Percentiles rank a stretch among this genome's conserved stretches.
Conservation (phyloP, 2,888 invertebrate species). For the Torymus tubicola region DNA sequence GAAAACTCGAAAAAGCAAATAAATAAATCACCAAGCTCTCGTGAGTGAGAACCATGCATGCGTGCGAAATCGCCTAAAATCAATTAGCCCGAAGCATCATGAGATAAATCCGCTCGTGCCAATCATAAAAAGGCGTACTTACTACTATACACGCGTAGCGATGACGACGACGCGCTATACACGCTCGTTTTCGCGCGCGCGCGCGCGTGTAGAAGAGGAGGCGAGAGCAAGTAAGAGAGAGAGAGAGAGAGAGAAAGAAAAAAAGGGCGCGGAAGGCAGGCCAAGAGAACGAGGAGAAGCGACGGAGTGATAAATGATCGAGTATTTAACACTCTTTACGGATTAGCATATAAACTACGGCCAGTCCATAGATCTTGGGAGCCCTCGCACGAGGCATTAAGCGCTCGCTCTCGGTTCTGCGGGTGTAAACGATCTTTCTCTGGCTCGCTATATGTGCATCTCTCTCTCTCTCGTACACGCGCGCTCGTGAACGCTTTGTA, state of each 20-base stretch:
- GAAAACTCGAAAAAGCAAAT: no score
- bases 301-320: conserved; percentile 75
- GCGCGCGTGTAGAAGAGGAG: conserved; percentile 1
- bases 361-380: conserved; percentile 75
- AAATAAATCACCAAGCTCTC: no score
- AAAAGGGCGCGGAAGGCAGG: conserved; percentile 31
- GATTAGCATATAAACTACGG: conserved; percentile 77
- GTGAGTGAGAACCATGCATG: no score
- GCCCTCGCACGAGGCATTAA: conserved; percentile 74
- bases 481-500: conserved; percentile 8
- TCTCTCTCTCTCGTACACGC: not conserved
- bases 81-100: not conserved
- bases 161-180: no score
- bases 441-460: not conserved
- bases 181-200: not conserved
- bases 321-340: conserved; percentile 77
- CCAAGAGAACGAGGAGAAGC: conserved; percentile 49
- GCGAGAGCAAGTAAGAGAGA: conserved; percentile 5
- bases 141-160: not conserved
- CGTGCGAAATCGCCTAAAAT: no score
- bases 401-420: conserved; percentile 63
- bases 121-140: not conserved
- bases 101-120: not conserved
- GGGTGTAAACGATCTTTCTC: conserved; percentile 62
- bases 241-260: not conserved